Evolutionary conservation across 2,888 invertebrate species (phyloP), one percentile per base, ranked within the genome.

Genomic region (Caenorhabditis drosophilae): DNA sequence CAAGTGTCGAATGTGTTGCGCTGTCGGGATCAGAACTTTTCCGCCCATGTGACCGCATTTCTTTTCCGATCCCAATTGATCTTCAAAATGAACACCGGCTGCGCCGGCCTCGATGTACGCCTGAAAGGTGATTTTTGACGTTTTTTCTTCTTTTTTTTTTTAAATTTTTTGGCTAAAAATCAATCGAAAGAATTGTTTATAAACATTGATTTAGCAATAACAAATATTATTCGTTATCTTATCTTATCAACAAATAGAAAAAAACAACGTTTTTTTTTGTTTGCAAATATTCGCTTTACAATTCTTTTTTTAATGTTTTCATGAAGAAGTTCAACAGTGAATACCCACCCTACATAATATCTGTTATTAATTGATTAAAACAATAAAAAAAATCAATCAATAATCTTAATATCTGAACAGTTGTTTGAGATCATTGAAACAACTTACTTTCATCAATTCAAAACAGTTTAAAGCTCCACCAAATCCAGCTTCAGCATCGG

Each of bases 1-100:
- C 51, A 84, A 73, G 64, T 84, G 84, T n/a, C 84, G 80, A 46
- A 84, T 80, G 60, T 84, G 82, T 54, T 84, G 80, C 7, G 73
- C 73, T 4, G 82, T 84, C 15, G 84, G 84, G 26, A 84, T 84
- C 31, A 84, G 71, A 2, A 85, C 75, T 56, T 83, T 83, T 54
- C 83, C 83, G 34, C 83, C 83, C 84, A 85, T 82, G 63, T 85
- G 84, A 11, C 84, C 84, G 62, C 84, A 84, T 73, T 84, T 84
- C 75, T 85, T 84, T 67, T 84, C 84, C 3, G 84, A 79, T 22
- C 82, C 84, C n/a, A 85, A 69, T 57, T 84, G 84, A 67, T 84
- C 84, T 67, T 84, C 84, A 61, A 82, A 84, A 70, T 84, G 84
- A 20, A 84, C 83, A 34, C 84, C 83, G 23, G 81, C 68, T 1